A percentile compares a stretch with the other conserved stretches of the same genome.
phyloP scores from a whole-genome alignment of 2,113 vertebrate species.

The Monopterus albus region DNA sequence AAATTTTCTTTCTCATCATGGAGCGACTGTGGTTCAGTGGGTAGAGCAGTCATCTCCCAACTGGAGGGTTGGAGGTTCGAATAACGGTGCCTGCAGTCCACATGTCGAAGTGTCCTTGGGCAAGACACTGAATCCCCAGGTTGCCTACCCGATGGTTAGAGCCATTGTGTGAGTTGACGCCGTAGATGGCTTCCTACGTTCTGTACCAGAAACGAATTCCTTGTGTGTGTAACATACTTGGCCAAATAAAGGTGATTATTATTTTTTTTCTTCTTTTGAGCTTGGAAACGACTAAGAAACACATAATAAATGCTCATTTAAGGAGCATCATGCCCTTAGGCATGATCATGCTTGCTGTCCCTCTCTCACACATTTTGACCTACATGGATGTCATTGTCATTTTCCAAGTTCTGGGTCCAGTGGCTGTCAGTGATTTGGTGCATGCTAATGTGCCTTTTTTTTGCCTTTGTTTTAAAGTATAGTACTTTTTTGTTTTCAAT shows the following conservation, averaged over 20 bases:
- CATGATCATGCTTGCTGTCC: constrained; percentile 9
- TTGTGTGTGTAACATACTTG: no score
- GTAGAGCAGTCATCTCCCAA: no score
- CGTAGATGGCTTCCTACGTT: no score
- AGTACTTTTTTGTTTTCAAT: background rate
- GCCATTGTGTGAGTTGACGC: no score
- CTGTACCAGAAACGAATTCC: no score
- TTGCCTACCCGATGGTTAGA: no score
- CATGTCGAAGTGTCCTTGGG: no score
- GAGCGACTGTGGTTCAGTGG: no score
- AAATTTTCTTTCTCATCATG: constrained; percentile 1
- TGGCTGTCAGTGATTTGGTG: constrained; percentile 21
- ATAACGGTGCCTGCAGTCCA: no score
- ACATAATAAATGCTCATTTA: constrained; percentile 1
- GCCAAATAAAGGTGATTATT: no score
- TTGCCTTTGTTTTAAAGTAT: constrained; percentile 1
- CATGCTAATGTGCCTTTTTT: constrained; percentile 33
- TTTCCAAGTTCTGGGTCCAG: constrained; percentile 19
- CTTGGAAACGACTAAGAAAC: background rate
- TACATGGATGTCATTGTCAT: constrained; percentile 4
- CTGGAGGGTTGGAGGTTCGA: no score
- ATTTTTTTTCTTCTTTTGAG: background rate
- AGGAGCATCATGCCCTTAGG: background rate
- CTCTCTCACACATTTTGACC: constrained; percentile 26
- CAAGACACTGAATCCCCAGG: no score